Evolutionary conservation across 2,888 invertebrate genomes (phyloP).

Genomic region (Oligia strigilis): DNA sequence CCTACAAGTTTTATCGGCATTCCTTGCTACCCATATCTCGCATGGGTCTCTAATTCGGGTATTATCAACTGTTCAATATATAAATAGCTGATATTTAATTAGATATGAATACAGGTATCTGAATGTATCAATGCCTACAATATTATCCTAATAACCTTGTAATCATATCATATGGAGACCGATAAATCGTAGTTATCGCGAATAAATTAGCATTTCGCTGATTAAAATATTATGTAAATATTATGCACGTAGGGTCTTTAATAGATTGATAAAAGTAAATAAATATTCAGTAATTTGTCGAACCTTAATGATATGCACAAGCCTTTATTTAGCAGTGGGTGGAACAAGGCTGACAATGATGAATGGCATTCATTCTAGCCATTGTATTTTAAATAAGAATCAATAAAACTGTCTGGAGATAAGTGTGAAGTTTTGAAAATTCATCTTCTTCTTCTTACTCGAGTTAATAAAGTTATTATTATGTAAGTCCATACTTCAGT

Average conservation of each 20-base stretch:
- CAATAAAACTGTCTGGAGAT: neutral
- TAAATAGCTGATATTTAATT: conserved; percentile 16
- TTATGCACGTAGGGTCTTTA: conserved; percentile 18
- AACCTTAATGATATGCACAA: neutral
- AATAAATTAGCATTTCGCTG: conserved; percentile 38
- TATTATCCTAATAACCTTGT: conserved; percentile 43
- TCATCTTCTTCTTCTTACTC: no score
- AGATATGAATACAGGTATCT: conserved; percentile 26
- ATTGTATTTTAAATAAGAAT: neutral
- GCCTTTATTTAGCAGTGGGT: neutral
- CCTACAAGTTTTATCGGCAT: neutral
- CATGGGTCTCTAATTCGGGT: neutral
- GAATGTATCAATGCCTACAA: conserved; percentile 21
- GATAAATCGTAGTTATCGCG: conserved; percentile 36
- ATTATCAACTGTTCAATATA: conserved; percentile 17
- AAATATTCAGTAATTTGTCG: neutral
- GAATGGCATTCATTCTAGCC: neutral
- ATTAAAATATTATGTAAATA: conserved; percentile 50
- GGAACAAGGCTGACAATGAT: neutral
- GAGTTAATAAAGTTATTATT: no score
- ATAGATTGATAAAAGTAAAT: neutral
- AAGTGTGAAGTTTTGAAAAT: neutral
- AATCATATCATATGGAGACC: conserved; percentile 27
- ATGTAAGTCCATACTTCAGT: no score
- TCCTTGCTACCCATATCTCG: neutral